Conservation (phyloP, 2,797 vertebrate species). For the Amblyraja radiata region DNA sequence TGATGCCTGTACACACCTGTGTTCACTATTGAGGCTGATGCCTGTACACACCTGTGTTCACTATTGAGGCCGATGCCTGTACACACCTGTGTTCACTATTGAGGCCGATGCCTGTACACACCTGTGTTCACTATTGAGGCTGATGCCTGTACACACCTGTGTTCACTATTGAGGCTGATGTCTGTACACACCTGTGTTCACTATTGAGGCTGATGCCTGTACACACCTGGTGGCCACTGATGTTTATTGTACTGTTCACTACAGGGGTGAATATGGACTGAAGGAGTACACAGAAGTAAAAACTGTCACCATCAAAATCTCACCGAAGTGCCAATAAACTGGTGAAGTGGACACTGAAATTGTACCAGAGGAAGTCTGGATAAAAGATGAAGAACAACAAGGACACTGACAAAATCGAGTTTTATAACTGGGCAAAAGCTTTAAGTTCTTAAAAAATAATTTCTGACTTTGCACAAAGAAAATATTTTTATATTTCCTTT, state of each 20-base stretch:
- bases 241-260: slow-evolving; percentile 27
- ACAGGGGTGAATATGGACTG: slow-evolving; percentile 82
- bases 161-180: no score
- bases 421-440: slow-evolving; percentile 5
- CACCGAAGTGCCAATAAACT: slow-evolving; percentile 60
- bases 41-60: no score
- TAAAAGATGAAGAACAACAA: background rate
- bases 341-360: slow-evolving; percentile 51
- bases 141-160: no score
- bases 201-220: background rate
- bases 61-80: no score
- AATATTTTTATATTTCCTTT: slow-evolving; percentile 17
- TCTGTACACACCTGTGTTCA: no score
- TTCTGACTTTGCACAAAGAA: slow-evolving; percentile 34
- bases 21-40: no score
- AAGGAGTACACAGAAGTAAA: slow-evolving; percentile 88
- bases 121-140: no score
- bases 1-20: no score
- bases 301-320: slow-evolving; percentile 85
- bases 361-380: slow-evolving; percentile 39
- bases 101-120: no score
- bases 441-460: slow-evolving; percentile 28
- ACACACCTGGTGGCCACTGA: background rate
- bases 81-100: no score
- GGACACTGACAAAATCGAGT: background rate